Conservation (phyloP, 2,888 invertebrate genomes). For the Rhodophaea formosa region DNA sequence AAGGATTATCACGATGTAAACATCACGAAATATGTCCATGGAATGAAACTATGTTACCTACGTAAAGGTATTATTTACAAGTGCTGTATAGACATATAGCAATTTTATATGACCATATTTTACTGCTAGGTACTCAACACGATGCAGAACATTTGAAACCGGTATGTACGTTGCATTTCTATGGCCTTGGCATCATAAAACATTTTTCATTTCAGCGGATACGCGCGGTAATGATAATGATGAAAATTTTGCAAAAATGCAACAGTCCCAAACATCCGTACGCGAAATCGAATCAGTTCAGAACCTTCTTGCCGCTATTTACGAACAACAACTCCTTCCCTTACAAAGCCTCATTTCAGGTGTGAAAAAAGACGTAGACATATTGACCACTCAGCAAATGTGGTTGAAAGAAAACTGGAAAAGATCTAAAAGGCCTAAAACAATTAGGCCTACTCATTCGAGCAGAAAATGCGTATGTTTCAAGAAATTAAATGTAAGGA, state of each 20-base stretch:
- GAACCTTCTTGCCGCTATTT: conserved; percentile 37
- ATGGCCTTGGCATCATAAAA: too few relatives aligned
- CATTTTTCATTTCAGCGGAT: background rate
- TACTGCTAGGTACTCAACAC: too few relatives aligned
- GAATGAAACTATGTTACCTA: too few relatives aligned
- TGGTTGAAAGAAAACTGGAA: conserved; percentile 38
- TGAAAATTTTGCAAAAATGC: background rate
- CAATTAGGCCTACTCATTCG: conserved; percentile 30
- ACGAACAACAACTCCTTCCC: conserved; percentile 57
- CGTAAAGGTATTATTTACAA: too few relatives aligned
- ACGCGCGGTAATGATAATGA: background rate
- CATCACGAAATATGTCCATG: too few relatives aligned
- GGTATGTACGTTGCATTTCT: too few relatives aligned
- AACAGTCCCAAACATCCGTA: conserved; percentile 9
- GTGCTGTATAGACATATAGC: too few relatives aligned
- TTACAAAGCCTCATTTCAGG: conserved; percentile 50
- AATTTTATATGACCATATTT: too few relatives aligned
- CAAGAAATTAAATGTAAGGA: conserved; percentile 22
- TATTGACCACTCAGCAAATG: conserved; percentile 44
- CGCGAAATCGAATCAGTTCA: conserved; percentile 21
- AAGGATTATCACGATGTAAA: too few relatives aligned
- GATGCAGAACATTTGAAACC: too few relatives aligned
- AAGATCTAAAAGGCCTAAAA: conserved; percentile 30
- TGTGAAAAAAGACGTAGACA: conserved; percentile 52
- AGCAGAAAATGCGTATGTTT: conserved; percentile 45